Evolutionary conservation across 2,888 invertebrate genomes (phyloP), one percentile per base, ranked within the genome.

Genomic region (Pyrrhia umbra): DNA sequence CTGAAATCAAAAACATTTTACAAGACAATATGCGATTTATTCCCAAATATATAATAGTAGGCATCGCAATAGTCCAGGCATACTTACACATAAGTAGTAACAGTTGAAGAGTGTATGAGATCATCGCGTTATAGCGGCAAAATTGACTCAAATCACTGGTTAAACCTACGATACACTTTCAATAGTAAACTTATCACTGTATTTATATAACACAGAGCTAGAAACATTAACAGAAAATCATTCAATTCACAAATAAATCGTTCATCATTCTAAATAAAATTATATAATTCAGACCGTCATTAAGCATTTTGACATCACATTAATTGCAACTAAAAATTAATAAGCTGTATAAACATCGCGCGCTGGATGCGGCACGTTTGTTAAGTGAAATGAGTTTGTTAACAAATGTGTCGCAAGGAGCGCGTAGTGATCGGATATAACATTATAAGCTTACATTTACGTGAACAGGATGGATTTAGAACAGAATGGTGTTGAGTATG

Each of bases 131-230:
- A 83, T 79, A 86, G 90, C 89, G 85, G 85, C 82, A 89, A 88
- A 92, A 91, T 92, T 92, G 91, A 92, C 92, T 92, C 91, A 89
- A 90, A 88, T 88, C 91, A 92, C 91, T 89, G 87, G 84, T 89
- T 86, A 84, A 84, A 82, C 83, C 87, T 89, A 92, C 79, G 67
- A 80, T 69, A 88, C 83, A 85, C 76, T 78, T 84, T 77, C 77
- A 84, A 83, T 79, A 84, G 81, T 82, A 77, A 72, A 83, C 79
- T 84, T 84, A 87, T 80, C 81, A 81, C 84, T 84, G 84, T 81
- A 81, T 81, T 77, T 76, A 76, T 81, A 84, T 78, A 80, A 84
- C 79, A 88, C 84, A 87, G 83, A 82, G 76, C 76, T 83, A 85
- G 75, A 85, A 83, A 84, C 67, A 78, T 82, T 73, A 90, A 89